Base-by-base conservation (phyloP, 2,888 invertebrate species). In the Timema podura region DNA sequence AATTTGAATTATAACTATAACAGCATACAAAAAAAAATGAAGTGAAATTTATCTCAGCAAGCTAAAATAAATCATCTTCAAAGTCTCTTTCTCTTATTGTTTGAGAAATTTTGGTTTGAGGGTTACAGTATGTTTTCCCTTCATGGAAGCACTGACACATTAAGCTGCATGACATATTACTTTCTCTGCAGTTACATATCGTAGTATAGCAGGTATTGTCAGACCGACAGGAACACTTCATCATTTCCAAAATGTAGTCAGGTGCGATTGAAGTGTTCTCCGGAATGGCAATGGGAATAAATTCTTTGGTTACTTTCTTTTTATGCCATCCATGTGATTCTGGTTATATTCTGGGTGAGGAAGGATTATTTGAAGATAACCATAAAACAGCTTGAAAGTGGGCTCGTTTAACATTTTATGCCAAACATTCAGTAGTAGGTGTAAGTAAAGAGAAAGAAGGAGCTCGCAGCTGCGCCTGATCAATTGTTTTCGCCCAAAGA, bases 391-490 rank as follows among this genome's bases (percentile, higher is more conserved):
- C 54, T 54, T 54, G 54, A 54, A 54, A 54, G 54, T 54, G 57
- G 57, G n/a, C n/a, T 11, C 57, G n/a, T 8, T 57, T 8, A 13
- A 57, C 57, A 57, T n/a, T 11, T 16, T 16, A 9, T 57, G n/a
- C 57, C 0, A 57, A 57, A 57, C 57, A 57, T 30, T 57, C 51
- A 51, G 9, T 57, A n/a, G 57, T 57, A 57, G 57, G 57, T 57
- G 57, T 5, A 57, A 57, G 8, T 15, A n/a, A 16, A 16, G 15
- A 8, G 30, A 57, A 54, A 57, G 57, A 57, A 57, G 15, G 57
- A 9, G 9, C 57, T 54, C 6, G 54, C n/a, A 54, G 54, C 16
- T 54, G 54, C 15, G 54, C 54, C 16, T n/a, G 57, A 1, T n/a
- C 15, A 5, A 57, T 57, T 57, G 9, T 57, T 13, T 57, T 57